Evolutionary conservation across 2,797 vertebrate genomes (phyloP), one percentile per base, ranked within the genome.

Genomic region (Acanthurus tractus): DNA sequence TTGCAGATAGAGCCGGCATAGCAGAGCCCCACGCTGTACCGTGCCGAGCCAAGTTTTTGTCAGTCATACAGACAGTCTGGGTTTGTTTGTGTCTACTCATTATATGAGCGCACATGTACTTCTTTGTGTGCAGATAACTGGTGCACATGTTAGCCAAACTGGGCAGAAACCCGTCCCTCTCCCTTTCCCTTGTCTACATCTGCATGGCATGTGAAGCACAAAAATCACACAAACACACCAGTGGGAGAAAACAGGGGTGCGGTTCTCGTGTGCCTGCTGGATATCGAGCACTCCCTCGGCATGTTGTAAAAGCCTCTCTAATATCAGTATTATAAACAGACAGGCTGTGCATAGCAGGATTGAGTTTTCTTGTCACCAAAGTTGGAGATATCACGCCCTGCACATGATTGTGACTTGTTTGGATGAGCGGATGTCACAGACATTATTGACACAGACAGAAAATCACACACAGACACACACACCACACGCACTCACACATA

Each of bases 1-100:
- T 61, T 44, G 23, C 65, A 71, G 44, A 78, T 57, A 6, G 22
- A 72, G 59, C 38, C 23, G n/a, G 81, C 61, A 40, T 10, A 66
- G 61, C 12, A 62, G 54, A 75, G 62, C 54, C 77, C 62, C 38
- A 93, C 86, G 91, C 76, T 54, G 4, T 87, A 83, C 87, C 90
- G 88, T 56, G 45, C n/a, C 88, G 92, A 94, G 95, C 95, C 93
- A 96, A 93, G 90, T 94, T 84, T 61, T 76, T 62, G 55, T 81
- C 70, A 76, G 56, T 17, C 67, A 77, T n/a, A 68, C 68, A 57
- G 71, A 65, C 72, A 49, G 63, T 40, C 63, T 59, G 54, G 42
- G 14, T 70, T 77, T 66, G 20, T 44, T 56, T 73, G 58, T 73
- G 62, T 76, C 42, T 74, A 61, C 50, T 70, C 64, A 67, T 76